A percentile compares a stretch with the other conserved stretches of the same genome.
phyloP scores from a whole-genome alignment of 2,888 invertebrate genomes.

The Phanerotoma sp. region DNA sequence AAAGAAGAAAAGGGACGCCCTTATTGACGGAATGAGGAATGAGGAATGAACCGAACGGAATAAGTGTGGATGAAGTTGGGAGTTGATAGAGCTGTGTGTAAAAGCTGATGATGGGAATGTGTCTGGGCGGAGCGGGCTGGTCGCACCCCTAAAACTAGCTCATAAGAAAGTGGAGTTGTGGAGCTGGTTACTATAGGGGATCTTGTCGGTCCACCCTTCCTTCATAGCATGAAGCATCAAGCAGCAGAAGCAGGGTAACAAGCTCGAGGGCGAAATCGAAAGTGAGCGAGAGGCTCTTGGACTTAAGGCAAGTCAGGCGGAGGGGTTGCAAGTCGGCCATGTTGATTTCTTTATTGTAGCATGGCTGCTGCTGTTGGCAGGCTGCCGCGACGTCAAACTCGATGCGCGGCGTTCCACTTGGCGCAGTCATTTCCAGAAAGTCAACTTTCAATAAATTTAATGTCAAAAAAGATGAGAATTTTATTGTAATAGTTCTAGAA shows the following conservation, averaged over 20 bases:
- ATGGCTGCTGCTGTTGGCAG: conserved; percentile 55
- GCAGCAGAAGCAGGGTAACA: conserved; percentile 53
- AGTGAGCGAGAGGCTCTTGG: conserved; percentile 45
- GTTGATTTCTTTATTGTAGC: conserved; percentile 56
- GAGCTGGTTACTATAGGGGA: too few relatives aligned
- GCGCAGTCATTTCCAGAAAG: conserved; percentile 6
- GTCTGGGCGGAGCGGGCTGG: conserved; percentile 52
- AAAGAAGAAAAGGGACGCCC: conserved; percentile 20
- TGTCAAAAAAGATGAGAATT: background rate
- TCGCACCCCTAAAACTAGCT: conserved; percentile 53
- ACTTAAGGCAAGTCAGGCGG: conserved; percentile 35
- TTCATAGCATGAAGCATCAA: too few relatives aligned
- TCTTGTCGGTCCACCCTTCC: conserved; percentile 37
- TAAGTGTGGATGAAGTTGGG: too few relatives aligned
- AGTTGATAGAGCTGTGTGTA: too few relatives aligned
- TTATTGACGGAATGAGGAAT: conserved; percentile 22
- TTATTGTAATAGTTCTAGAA: background rate
- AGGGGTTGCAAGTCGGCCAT: conserved; percentile 49
- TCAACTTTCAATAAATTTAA: conserved; percentile 7
- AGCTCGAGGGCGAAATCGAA: conserved; percentile 56
- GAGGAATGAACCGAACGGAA: conserved; percentile 27
- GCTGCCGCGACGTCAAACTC: conserved; percentile 31
- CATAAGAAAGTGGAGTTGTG: conserved; percentile 46
- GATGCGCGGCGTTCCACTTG: conserved; percentile 9
- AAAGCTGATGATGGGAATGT: conserved; percentile 33